Conservation (phyloP, 2,797 vertebrate species). For the Gymnothorax reevesii region DNA sequence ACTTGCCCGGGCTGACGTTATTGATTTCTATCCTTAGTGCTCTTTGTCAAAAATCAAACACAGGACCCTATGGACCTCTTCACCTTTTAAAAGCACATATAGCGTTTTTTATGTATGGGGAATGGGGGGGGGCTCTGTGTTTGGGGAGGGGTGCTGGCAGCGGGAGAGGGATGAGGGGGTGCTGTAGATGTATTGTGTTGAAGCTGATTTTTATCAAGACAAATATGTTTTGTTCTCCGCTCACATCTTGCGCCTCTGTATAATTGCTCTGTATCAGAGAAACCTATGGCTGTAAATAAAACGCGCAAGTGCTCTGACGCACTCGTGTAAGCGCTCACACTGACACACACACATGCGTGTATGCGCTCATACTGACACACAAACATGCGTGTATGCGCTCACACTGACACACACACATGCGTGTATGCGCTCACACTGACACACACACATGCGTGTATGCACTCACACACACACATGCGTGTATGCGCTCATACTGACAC, state of each 20-base stretch:
- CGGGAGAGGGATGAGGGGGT: slow-evolving; percentile 11
- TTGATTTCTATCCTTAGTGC: slow-evolving; percentile 93
- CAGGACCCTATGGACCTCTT: slow-evolving; percentile 89
- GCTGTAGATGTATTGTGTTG: slow-evolving; percentile 3
- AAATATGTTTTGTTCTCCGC: slow-evolving; percentile 26
- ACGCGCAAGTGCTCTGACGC: not conserved
- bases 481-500: not conserved
- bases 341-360: not conserved
- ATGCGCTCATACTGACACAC: not conserved
- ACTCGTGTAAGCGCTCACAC: not conserved
- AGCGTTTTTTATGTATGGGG: slow-evolving; percentile 79
- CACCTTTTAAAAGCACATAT: slow-evolving; percentile 82
- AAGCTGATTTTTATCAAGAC: slow-evolving; percentile 21
- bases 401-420: not conserved
- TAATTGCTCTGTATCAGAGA: slow-evolving; percentile 23
- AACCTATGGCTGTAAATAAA: slow-evolving; percentile 4
- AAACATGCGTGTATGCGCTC: not conserved
- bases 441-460: not conserved
- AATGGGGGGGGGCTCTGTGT: not conserved
- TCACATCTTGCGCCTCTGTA: slow-evolving; percentile 1
- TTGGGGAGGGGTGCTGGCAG: slow-evolving; percentile 46
- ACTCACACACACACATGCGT: no score
- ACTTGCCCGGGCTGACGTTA: slow-evolving; percentile 89
- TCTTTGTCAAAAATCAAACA: slow-evolving; percentile 98
- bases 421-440: not conserved